phyloP scores from a whole-genome alignment of 2,797 vertebrate genomes.

The Melanotaenia trifasciata region DNA sequence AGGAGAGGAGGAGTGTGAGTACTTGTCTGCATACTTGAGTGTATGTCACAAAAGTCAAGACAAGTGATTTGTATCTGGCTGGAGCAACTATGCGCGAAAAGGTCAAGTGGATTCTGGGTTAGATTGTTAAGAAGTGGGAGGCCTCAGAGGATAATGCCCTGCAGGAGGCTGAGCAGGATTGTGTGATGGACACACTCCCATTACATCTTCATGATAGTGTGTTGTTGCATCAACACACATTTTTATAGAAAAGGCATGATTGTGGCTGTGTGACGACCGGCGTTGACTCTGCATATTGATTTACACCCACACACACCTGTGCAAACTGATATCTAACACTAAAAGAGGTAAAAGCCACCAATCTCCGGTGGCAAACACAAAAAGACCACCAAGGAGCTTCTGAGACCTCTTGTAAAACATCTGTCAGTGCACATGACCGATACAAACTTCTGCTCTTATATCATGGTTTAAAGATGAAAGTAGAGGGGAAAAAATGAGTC shows the following conservation, averaged over 20 bases:
- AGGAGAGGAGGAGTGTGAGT: conserved; percentile 45
- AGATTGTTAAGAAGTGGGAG: conserved; percentile 44
- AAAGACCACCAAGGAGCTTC: conserved; percentile 71
- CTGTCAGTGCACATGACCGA: conserved; percentile 47
- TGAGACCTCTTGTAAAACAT: conserved; percentile 62
- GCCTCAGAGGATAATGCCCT: conserved; percentile 28
- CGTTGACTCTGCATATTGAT: conserved; percentile 43
- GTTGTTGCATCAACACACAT: background rate
- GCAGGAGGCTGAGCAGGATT: conserved; percentile 21
- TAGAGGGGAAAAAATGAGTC: background rate
- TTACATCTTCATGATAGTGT: conserved; percentile 5
- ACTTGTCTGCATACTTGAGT: conserved; percentile 61
- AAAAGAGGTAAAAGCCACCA: conserved; percentile 30
- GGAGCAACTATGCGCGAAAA: conserved; percentile 47
- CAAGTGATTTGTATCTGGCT: conserved; percentile 68
- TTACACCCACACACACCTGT: conserved; percentile 54
- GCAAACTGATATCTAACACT: conserved; percentile 15
- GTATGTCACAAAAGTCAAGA: conserved; percentile 56
- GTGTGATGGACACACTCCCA: conserved; percentile 21
- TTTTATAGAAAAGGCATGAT: conserved; percentile 21
- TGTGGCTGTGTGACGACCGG: conserved; percentile 46
- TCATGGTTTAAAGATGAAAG: conserved; percentile 3
- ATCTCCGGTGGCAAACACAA: conserved; percentile 48
- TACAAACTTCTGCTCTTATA: conserved; percentile 15
- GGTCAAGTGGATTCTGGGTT: conserved; percentile 58